phyloP scores from a whole-genome alignment of 2,797 vertebrate species.

The Falco columbarius region DNA sequence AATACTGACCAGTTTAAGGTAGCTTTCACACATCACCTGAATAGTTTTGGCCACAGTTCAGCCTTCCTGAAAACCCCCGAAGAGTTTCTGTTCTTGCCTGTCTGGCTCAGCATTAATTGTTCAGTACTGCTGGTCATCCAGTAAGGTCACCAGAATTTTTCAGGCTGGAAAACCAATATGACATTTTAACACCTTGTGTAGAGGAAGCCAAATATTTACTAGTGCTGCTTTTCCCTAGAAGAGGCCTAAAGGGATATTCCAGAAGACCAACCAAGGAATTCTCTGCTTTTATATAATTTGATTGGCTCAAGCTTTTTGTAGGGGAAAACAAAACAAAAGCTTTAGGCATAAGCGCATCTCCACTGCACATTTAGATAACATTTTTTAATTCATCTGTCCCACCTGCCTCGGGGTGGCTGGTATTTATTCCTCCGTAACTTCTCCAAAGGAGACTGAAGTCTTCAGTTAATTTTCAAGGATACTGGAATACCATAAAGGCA shows the following conservation, averaged over 20 bases:
- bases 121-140: background rate
- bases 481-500: background rate
- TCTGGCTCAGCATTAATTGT: background rate
- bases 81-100: background rate
- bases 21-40: background rate
- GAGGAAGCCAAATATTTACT: background rate
- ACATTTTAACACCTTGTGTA: slow-evolving; percentile 3
- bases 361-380: background rate
- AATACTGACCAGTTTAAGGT: background rate
- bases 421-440: background rate
- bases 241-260: background rate
- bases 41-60: background rate
- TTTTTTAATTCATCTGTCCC: background rate
- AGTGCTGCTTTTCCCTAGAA: background rate
- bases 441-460: background rate
- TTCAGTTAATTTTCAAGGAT: background rate
- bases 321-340: background rate
- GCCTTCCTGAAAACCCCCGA: background rate
- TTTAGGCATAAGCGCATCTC: background rate
- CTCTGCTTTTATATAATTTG: background rate
- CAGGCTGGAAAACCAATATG: background rate
- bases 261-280: background rate
- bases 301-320: background rate
- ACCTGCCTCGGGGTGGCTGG: background rate
- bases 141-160: background rate